Percentiles rank a stretch among this genome's conserved stretches.
These are phyloP conservation scores for Lissonota sp. DNA, from an alignment of 2,888 invertebrate species.

Conservation along the genomic window DNA sequence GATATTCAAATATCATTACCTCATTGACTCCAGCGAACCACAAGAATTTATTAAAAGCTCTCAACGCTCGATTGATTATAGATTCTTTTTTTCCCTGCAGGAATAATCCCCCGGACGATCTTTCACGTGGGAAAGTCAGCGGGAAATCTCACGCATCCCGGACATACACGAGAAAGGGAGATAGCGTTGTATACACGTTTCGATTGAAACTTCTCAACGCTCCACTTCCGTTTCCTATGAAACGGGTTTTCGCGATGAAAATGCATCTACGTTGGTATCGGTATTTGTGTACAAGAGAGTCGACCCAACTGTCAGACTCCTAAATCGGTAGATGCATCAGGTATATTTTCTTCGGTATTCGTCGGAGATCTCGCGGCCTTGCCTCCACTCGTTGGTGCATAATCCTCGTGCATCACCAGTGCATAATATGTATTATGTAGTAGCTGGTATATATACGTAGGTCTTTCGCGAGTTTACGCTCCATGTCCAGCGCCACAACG, in stretches of 20 bases:
- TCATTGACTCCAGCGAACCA: too few species aligned
- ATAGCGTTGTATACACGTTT: slow-evolving; percentile 12
- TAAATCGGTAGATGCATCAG: background rate
- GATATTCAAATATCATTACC: too few species aligned
- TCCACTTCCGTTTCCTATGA: slow-evolving; percentile 54
- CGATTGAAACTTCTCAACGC: slow-evolving; percentile 51
- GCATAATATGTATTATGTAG: slow-evolving; percentile 60
- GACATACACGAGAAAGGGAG: slow-evolving; percentile 23
- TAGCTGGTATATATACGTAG: slow-evolving; percentile 9
- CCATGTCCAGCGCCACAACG: slow-evolving; percentile 40
- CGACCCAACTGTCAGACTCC: background rate
- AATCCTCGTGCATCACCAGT: slow-evolving; percentile 52
- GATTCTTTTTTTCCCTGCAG: background rate
- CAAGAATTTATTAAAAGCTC: too few species aligned
- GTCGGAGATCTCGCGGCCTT: slow-evolving; percentile 57
- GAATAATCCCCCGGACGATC: slow-evolving; percentile 10
- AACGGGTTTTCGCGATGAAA: slow-evolving; percentile 46
- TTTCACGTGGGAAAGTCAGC: slow-evolving; percentile 2
- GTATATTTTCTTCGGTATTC: slow-evolving; percentile 22
- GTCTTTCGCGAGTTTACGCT: slow-evolving; percentile 51
- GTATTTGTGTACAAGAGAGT: background rate
- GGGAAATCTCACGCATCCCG: slow-evolving; percentile 31
- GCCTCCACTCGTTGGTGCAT: slow-evolving; percentile 56
- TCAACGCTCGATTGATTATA: too few species aligned
- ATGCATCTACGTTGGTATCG: background rate